These are phyloP conservation scores for Callochromis pleurospilus DNA, from an alignment of 2,113 vertebrate genomes.

Conservation along the genomic window DNA sequence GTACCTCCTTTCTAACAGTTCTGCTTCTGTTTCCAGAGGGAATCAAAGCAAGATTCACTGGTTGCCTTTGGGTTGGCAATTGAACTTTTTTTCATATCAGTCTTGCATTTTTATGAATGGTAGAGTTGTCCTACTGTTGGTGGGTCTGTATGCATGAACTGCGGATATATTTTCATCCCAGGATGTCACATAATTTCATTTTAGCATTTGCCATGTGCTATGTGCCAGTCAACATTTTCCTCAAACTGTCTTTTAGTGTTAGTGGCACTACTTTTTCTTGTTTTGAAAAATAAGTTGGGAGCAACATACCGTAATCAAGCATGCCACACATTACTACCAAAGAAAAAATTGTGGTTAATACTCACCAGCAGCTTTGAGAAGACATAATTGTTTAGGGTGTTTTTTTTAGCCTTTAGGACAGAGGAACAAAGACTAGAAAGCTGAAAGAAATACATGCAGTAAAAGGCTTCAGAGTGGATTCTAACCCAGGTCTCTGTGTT, in stretches of 20 bases:
- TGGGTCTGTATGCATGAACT: neutral
- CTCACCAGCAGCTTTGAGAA: neutral
- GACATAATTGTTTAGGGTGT: accelerated
- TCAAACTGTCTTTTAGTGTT: neutral
- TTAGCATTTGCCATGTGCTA: neutral
- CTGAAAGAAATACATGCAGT: neutral
- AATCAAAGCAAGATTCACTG: neutral
- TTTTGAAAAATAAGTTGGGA: neutral
- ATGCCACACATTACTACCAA: neutral
- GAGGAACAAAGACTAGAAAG: neutral
- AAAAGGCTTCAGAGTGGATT: neutral
- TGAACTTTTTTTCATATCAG: neutral
- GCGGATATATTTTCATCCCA: neutral
- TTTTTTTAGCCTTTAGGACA: neutral
- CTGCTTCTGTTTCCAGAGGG: neutral
- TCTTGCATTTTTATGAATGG: neutral
- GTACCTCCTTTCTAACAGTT: neutral
- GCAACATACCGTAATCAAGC: neutral
- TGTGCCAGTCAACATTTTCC: neutral
- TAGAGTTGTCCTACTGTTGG: neutral
- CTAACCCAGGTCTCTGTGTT: neutral
- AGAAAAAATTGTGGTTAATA: neutral
- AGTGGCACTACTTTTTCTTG: neutral
- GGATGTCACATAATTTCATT: neutral
- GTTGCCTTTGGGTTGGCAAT: neutral